phyloP scores from a whole-genome alignment of 2,797 vertebrate species.

The Anomalospiza imberbis region DNA sequence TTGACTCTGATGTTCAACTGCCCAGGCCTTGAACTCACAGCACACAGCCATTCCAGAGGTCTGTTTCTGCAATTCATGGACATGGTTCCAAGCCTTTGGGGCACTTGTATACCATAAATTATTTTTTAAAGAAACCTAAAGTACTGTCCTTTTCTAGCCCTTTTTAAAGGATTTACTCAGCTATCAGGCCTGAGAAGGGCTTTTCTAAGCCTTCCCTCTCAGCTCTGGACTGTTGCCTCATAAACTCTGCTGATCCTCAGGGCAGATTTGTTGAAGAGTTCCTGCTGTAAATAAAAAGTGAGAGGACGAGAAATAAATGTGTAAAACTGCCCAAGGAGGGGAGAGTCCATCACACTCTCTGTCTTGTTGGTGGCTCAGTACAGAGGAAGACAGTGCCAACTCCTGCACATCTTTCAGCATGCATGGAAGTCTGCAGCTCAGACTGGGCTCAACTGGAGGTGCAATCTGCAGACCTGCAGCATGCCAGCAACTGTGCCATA shows the following conservation, averaged over 20 bases:
- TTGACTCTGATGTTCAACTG: not conserved
- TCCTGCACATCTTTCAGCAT: not conserved
- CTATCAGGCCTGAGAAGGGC: not conserved
- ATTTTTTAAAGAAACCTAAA: not conserved
- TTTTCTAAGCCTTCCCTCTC: not conserved
- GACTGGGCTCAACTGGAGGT: not conserved
- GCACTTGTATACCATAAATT: not conserved
- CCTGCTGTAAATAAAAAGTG: not conserved
- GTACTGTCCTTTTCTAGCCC: not conserved
- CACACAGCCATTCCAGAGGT: not conserved
- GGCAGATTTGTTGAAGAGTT: not conserved
- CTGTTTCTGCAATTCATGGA: not conserved
- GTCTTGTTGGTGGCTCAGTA: not conserved
- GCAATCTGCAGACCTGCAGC: not conserved
- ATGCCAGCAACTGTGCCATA: accelerated
- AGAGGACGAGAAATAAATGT: not conserved
- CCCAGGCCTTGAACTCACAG: not conserved
- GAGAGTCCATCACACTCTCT: not conserved
- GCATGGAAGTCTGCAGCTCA: not conserved
- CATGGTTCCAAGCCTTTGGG: not conserved
- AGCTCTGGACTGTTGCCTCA: not conserved
- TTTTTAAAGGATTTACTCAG: not conserved
- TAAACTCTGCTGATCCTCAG: not conserved
- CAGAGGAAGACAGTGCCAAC: not conserved
- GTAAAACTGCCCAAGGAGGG: not conserved